These are phyloP conservation scores for Nomada hirtipes DNA, from an alignment of 2,888 invertebrate species.

Conservation along the genomic window DNA sequence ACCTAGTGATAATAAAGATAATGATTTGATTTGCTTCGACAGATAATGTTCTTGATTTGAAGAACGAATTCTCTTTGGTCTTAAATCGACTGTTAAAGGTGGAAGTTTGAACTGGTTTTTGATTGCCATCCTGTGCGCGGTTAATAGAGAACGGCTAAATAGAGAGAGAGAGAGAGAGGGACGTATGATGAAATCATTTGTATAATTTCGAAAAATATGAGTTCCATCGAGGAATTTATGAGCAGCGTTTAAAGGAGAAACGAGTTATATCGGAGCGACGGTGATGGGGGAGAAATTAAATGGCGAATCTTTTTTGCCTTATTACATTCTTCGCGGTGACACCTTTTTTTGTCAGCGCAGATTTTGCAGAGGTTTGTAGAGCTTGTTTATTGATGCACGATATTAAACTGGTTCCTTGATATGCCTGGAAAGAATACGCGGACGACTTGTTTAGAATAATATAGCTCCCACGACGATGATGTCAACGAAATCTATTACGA, in stretches of 20 bases:
- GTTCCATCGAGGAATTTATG: not conserved
- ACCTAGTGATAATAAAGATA: too few relatives aligned
- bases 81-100: not conserved
- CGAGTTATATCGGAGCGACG: not conserved
- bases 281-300: constrained; percentile 20
- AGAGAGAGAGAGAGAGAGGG: not conserved
- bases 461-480: not conserved
- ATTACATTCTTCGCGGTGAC: not conserved
- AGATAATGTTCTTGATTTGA: too few relatives aligned
- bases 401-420: not conserved
- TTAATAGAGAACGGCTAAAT: not conserved
- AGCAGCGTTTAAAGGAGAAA: not conserved
- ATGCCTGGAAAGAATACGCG: not conserved
- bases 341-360: not conserved
- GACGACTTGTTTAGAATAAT: not conserved
- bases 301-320: not conserved
- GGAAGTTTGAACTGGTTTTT: not conserved
- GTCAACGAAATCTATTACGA: not conserved
- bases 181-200: not conserved
- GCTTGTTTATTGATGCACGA: not conserved
- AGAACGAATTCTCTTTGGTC: too few relatives aligned
- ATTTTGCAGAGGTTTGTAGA: too few relatives aligned
- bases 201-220: constrained; percentile 8
- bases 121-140: not conserved
- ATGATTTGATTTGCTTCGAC: too few relatives aligned